phyloP scores from a whole-genome alignment of 1,140 invertebrate genomes.

The Euborellia annulipes region DNA sequence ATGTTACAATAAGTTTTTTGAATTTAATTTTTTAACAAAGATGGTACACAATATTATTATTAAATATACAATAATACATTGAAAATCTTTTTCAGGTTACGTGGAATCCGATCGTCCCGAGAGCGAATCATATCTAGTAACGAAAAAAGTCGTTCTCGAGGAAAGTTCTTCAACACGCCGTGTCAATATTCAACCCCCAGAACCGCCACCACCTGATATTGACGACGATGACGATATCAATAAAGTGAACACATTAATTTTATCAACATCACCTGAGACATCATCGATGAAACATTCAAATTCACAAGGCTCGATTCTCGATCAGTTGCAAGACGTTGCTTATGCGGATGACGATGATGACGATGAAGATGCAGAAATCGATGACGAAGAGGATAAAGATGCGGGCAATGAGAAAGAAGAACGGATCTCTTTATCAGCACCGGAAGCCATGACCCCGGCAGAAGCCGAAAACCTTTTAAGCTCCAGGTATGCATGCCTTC shows the following conservation, averaged over 20 bases:
- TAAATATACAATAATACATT: no score
- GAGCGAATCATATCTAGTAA: no score
- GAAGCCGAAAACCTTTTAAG: slow-evolving; percentile 69
- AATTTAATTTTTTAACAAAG: no score
- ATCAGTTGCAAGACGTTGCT: slow-evolving; percentile 29
- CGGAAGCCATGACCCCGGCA: slow-evolving; percentile 56
- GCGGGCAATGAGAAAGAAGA: neutral
- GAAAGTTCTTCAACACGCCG: no score
- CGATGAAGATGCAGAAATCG: slow-evolving; percentile 20
- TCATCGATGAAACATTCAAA: no score
- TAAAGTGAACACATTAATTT: neutral
- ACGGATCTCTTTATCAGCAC: slow-evolving; percentile 13
- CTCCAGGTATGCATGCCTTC: slow-evolving; percentile 55
- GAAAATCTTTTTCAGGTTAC: no score
- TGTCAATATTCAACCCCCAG: no score
- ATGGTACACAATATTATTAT: no score
- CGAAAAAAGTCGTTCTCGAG: no score
- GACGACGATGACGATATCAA: neutral
- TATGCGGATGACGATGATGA: slow-evolving; percentile 36
- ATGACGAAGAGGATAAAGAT: slow-evolving; percentile 5
- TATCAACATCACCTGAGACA: no score
- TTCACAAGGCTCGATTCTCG: slow-evolving; percentile 26
- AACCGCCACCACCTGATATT: neutral
- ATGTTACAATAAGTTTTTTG: no score
- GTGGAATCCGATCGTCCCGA: no score